Conservation (phyloP, 2,888 invertebrate genomes). For the Lasioglossum morio region DNA sequence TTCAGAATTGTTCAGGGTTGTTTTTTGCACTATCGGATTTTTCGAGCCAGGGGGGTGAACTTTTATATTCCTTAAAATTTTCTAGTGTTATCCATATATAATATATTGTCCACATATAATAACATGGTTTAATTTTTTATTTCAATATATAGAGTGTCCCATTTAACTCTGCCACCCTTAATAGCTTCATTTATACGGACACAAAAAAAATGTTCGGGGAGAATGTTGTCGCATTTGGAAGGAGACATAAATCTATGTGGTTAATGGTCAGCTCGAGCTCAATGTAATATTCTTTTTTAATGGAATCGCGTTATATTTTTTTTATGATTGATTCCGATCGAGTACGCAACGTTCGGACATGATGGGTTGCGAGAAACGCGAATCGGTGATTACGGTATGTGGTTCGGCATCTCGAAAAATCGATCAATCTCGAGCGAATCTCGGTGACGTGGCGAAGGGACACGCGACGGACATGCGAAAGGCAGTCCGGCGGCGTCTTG, state of each 20-base stretch:
- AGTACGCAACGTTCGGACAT: neutral
- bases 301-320: too few relatives aligned
- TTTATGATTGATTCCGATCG: too few relatives aligned
- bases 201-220: too few relatives aligned
- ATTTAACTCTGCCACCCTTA: too few relatives aligned
- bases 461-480: slow-evolving; percentile 32
- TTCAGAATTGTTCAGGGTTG: neutral
- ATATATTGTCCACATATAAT: too few relatives aligned
- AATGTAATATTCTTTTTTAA: too few relatives aligned
- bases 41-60: neutral
- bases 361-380: neutral
- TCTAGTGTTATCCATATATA: too few relatives aligned
- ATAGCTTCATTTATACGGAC: too few relatives aligned
- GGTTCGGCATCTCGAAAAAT: neutral
- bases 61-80: neutral
- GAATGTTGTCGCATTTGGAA: neutral
- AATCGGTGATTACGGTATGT: neutral
- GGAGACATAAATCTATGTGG: neutral
- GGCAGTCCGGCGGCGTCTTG: slow-evolving; percentile 70
- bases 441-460: slow-evolving; percentile 18
- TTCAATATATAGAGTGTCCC: too few relatives aligned
- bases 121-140: too few relatives aligned
- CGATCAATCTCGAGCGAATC: slow-evolving; percentile 47
- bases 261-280: neutral
- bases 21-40: neutral